These are phyloP conservation scores for Pachydiplax longipennis DNA, from an alignment of 2,888 invertebrate genomes.

Conservation along the genomic window DNA sequence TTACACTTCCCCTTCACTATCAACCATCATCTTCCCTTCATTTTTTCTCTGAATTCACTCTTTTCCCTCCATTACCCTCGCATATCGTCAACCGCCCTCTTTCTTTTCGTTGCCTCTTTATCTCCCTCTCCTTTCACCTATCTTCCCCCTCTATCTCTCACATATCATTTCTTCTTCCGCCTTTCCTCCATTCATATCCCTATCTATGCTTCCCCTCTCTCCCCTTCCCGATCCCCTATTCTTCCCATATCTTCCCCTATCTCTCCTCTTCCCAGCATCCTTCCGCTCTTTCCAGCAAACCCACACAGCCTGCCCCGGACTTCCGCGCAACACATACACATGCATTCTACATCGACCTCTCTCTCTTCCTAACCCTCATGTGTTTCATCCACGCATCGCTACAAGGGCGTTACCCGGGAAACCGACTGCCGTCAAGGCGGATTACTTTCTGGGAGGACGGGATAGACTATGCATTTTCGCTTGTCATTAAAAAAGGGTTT, in stretches of 20 bases:
- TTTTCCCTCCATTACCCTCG: background rate
- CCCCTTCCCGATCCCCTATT: background rate
- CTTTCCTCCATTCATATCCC: background rate
- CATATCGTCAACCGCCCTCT: background rate
- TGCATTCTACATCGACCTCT: background rate
- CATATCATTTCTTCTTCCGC: background rate
- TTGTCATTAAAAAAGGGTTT: background rate
- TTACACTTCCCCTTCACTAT: background rate
- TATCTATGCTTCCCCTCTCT: background rate
- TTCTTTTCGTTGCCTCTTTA: background rate
- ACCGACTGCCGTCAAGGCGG: background rate
- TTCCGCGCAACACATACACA: background rate
- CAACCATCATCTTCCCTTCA: background rate
- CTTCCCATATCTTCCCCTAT: background rate
- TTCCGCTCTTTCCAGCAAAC: background rate
- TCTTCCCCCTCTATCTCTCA: background rate
- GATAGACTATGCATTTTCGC: background rate
- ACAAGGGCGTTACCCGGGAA: background rate
- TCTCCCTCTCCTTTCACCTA: background rate
- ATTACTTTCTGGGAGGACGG: background rate
- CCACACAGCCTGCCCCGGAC: background rate
- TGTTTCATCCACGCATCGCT: background rate
- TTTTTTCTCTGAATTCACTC: background rate
- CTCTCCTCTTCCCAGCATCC: background rate
- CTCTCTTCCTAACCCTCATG: background rate